Evolutionary conservation across 1,140 invertebrate genomes (phyloP), one percentile per base, ranked within the genome.

Genomic region (Meteorus sp.): DNA sequence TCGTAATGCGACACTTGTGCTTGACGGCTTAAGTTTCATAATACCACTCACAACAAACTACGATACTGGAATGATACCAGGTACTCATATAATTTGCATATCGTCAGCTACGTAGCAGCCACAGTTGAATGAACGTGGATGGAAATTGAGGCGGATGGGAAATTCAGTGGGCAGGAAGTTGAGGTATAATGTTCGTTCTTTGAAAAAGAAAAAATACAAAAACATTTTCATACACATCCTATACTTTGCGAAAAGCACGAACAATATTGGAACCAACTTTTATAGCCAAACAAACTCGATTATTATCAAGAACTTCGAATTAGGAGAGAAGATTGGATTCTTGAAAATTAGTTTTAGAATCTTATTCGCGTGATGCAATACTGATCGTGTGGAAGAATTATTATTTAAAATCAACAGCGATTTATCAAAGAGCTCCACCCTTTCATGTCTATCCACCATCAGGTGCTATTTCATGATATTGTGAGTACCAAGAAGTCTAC

Each of bases 1-100:
- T 71, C 66, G 64, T 63, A 70, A 68, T 68, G 69, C 72, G 68
- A 74, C 73, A 75, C 69, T 75, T 73, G 71, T 67, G 70, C 70
- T 67, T 64, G 69, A 73, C 64, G 67, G 71, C 70, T 73, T 71
- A 76, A 76, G 71, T 76, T 74, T 76, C 71, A 70, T 73, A 72
- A 75, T 74, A 70, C 71, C 70, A 62, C 67, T 64, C 55, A 47
- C 43, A 50, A 64, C 62, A 66, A 61, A 61, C 63, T 63, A 70
- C 65, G 70, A 73, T 73, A 72, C n/a, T n/a, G n/a, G 27, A 47
- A 61, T 69, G 66, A 71, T 68, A 71, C 64, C 61, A 43, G 59
- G 56, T 29, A 53, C 53, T 53, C 50, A 51, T 47, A 71, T 69
- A 75, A 76, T 76, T 75, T 75, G 69, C 71, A 76, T 76, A 75